Conservation (phyloP, 2,888 invertebrate species). For the Tuta absoluta region DNA sequence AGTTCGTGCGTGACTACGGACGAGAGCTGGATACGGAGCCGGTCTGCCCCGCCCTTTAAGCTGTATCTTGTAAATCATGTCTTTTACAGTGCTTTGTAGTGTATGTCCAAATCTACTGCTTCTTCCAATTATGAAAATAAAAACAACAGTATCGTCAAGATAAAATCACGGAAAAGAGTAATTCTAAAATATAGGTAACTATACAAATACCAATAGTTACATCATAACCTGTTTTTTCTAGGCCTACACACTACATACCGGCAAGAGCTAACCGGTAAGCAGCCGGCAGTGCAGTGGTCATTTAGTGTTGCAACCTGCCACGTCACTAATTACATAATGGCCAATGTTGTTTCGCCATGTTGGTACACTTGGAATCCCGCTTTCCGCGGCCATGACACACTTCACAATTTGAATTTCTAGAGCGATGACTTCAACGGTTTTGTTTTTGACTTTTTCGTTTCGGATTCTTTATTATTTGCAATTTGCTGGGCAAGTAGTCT, state of each 20-base stretch:
- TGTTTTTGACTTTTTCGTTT: slow-evolving; percentile 1
- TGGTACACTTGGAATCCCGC: slow-evolving; percentile 18
- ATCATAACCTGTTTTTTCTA: slow-evolving; percentile 6
- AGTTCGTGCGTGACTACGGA: too few species aligned
- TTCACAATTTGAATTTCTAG: slow-evolving; percentile 14
- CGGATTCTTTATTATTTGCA: not conserved
- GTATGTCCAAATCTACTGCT: too few species aligned
- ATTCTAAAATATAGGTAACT: not conserved
- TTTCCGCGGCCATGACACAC: slow-evolving; percentile 26
- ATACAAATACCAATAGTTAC: not conserved
- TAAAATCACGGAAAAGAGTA: not conserved
- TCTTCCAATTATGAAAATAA: too few species aligned
- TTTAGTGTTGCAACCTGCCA: slow-evolving; percentile 25
- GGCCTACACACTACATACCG: not conserved
- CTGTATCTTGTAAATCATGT: too few species aligned
- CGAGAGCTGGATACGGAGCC: too few species aligned
- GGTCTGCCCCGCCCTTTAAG: too few species aligned
- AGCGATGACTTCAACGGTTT: slow-evolving; percentile 2
- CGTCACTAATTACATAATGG: slow-evolving; percentile 23
- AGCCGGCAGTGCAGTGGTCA: slow-evolving; percentile 22
- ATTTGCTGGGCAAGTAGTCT: not conserved
- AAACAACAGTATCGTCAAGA: too few species aligned
- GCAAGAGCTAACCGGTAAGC: slow-evolving; percentile 24
- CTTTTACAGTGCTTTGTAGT: too few species aligned
- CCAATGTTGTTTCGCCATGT: slow-evolving; percentile 23